Base-by-base conservation (phyloP, 64 coral and sea anemone genomes). In the Orbicella faveolata region DNA sequence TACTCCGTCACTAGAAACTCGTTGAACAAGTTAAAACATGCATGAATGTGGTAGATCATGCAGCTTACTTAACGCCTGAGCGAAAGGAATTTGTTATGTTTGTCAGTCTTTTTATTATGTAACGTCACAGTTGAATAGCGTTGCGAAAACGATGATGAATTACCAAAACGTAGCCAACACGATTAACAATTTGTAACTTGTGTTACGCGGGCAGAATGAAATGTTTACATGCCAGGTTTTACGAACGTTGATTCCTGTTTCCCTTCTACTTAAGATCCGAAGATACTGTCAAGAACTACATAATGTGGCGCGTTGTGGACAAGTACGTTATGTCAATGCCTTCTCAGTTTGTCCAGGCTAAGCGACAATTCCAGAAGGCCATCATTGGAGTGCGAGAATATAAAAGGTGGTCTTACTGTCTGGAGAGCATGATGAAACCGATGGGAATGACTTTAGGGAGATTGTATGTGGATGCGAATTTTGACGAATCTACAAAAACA, bases 221-320 rank as follows among this genome's bases (percentile, higher is more conserved):
- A 41, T 41, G 4, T 4, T 41, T 41, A 2, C 39, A 41, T 41
- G 39, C 39, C 4, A 57, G 54, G 7, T 57, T 57, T 44, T 14
- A 23, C 12, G 57, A 36, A 21, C 1, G 7, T 68, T 83, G 5
- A 33, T 81, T 33, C 12, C 13, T 73, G 1, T 21, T 74, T 65
- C 14, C 12, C 55, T 61, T 33, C 34, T 12, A 41, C 36, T 44
- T 41, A 34, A 83, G 79, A n/a, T 17, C 35, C 19, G 10, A 63
- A 11, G 23, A 75, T 0, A 84, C 54, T 25, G 14, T 90, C 7
- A 75, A 63, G 52, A 55, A 90, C 68, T 90, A 90, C 78, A 90
- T 90, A 30, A 90, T 90, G 89, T 90, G 89, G 89, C 68, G 74
- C 18, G 89, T 90, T 12, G 69, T 83, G 48, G 73, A 83, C 67